Evolutionary conservation across 2,888 invertebrate genomes (phyloP), one percentile per base, ranked within the genome.

Genomic region (Diaphora mendica): DNA sequence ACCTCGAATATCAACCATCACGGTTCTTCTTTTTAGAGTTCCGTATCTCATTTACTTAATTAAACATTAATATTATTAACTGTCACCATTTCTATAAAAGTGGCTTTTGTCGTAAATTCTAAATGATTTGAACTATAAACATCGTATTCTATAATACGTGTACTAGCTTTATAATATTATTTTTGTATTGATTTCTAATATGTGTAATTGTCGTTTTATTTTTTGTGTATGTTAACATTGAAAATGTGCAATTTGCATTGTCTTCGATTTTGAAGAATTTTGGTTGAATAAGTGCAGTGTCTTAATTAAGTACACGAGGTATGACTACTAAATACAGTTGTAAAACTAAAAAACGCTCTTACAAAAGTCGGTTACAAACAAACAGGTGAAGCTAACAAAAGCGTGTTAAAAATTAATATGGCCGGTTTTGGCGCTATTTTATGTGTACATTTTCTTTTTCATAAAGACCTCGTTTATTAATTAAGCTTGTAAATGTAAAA

Each of bases 1-100:
- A 91, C 94, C 94, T 94, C 94, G 93, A 94, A 94, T 91, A 89
- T 90, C 89, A 88, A 89, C 89, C 85, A 88, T 87, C 90, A 84
- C 88, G 87, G 89, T 86, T 90, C 91, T 91, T 93, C 91, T 91
- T 93, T 83, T 76, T 71, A 80, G 72, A 77, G 78, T 82, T 78
- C 78, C 76, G 81, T 73, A 84, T 80, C 79, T 82, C 87, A 70
- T 89, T 91, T 89, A 89, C 89, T 90, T 72, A 72, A 75, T 75
- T 72, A 70, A 66, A 66, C n/a, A 66, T 62, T 67, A 39, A 59
- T 67, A 65, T 51, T 75, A 65, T 42, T 75, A 71, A 65, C 67
- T 71, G 59, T 55, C 26, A 17, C 17, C 65, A 70, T 70, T 70
- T n/a, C n/a, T 73, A 35, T 62, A 33, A 3, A 67, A 48, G 20